A percentile compares a stretch with the other conserved stretches of the same genome.
phyloP scores from a whole-genome alignment of 2,888 invertebrate genomes.

The Pimpla rufipes region DNA sequence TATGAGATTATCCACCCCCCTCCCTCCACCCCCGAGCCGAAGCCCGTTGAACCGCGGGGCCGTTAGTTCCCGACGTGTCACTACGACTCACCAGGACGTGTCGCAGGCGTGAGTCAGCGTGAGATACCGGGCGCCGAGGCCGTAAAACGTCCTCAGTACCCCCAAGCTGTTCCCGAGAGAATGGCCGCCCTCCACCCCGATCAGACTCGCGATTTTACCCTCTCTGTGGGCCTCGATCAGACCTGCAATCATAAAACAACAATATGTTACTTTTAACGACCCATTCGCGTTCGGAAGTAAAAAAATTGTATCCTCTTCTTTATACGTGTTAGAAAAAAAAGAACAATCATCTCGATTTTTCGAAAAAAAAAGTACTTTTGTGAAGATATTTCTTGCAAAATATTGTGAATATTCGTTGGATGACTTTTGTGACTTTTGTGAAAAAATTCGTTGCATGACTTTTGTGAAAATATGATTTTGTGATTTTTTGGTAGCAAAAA shows the following conservation, averaged over 20 bases:
- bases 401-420: no score
- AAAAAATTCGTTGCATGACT: no score
- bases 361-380: no score
- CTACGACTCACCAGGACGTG: slow-evolving; percentile 90
- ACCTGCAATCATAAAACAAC: slow-evolving; percentile 86
- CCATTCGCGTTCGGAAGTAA: background rate
- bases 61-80: slow-evolving; percentile 58
- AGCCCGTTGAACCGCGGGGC: slow-evolving; percentile 8
- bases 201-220: slow-evolving; percentile 94
- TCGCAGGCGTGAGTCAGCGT: slow-evolving; percentile 97
- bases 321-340: background rate
- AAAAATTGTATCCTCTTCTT: background rate
- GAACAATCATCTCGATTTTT: no score
- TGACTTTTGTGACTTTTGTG: no score
- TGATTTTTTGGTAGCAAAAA: no score
- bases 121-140: slow-evolving; percentile 94
- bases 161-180: slow-evolving; percentile 95
- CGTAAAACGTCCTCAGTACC: slow-evolving; percentile 95
- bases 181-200: slow-evolving; percentile 97
- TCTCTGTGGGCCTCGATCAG: slow-evolving; percentile 89
- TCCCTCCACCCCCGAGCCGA: background rate
- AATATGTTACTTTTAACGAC: background rate
- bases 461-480: no score
- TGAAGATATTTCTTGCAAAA: no score
- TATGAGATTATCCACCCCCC: slow-evolving; percentile 43